phyloP scores from a whole-genome alignment of 2,113 vertebrate species.

The Cacatua alba region DNA sequence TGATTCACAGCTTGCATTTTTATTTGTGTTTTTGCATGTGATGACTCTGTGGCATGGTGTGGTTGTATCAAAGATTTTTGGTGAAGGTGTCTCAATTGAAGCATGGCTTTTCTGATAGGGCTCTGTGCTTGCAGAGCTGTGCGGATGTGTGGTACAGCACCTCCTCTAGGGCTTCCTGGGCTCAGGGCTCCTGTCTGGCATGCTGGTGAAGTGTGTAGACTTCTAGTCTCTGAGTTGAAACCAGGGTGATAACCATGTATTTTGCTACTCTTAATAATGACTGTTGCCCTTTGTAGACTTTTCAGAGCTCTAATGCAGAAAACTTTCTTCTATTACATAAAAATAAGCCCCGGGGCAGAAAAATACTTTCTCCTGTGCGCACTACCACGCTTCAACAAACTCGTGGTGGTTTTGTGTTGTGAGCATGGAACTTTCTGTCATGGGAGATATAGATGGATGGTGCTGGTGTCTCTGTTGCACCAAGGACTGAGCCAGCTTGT shows the following conservation, averaged over 20 bases:
- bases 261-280: background rate
- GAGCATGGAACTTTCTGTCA: rapidly evolving
- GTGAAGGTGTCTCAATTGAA: background rate
- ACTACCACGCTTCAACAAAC: background rate
- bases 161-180: background rate
- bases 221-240: background rate
- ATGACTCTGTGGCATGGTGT: rapidly evolving
- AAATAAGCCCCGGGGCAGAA: rapidly evolving
- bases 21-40: rapidly evolving
- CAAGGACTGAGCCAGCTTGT: background rate
- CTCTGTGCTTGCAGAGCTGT: background rate
- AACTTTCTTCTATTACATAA: background rate
- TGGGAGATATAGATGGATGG: background rate
- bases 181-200: rapidly evolving
- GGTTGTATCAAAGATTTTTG: background rate
- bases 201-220: background rate
- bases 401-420: rapidly evolving
- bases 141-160: background rate
- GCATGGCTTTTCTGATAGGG: rapidly evolving
- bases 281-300: background rate
- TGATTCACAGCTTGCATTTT: rapidly evolving
- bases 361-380: rapidly evolving
- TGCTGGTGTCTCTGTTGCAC: background rate
- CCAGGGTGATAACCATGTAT: rapidly evolving
- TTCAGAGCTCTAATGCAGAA: background rate